These are phyloP conservation scores for Azorinus chamasolen DNA, from an alignment of 2,888 invertebrate species.

Conservation along the genomic window DNA sequence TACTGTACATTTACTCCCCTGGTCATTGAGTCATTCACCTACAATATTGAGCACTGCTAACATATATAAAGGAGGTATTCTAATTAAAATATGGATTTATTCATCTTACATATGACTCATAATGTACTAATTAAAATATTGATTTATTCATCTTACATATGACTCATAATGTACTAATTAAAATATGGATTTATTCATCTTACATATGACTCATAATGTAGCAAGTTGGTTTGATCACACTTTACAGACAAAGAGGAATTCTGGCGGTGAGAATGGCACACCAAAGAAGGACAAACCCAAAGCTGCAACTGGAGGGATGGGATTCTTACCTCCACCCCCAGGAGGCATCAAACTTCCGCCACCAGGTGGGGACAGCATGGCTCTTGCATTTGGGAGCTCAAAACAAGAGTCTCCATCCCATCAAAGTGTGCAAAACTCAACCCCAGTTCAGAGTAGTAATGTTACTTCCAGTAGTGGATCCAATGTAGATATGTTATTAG, in stretches of 20 bases:
- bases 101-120: no score
- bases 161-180: no score
- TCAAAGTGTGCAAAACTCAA: constrained; percentile 6
- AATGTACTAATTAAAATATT: no score
- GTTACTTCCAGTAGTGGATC: constrained; percentile 20
- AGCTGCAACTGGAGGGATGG: constrained; percentile 87
- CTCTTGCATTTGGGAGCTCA: constrained; percentile 16
- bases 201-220: no score
- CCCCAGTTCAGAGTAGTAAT: not conserved
- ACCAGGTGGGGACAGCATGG: constrained; percentile 86
- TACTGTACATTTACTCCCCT: no score
- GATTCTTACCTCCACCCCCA: constrained; percentile 93
- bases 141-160: no score
- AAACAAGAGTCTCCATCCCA: constrained; percentile 12
- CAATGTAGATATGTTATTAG: constrained; percentile 70
- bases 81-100: no score
- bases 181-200: not conserved
- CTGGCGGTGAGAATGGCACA: constrained; percentile 75
- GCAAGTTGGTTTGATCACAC: no score
- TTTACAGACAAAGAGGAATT: constrained; percentile 75
- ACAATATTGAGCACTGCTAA: no score
- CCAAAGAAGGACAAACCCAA: constrained; percentile 89
- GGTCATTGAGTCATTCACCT: no score
- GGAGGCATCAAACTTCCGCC: constrained; percentile 92
- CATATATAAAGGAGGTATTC: no score